Conservation (phyloP, 2,113 vertebrate genomes). For the Pterophyllum scalare region DNA sequence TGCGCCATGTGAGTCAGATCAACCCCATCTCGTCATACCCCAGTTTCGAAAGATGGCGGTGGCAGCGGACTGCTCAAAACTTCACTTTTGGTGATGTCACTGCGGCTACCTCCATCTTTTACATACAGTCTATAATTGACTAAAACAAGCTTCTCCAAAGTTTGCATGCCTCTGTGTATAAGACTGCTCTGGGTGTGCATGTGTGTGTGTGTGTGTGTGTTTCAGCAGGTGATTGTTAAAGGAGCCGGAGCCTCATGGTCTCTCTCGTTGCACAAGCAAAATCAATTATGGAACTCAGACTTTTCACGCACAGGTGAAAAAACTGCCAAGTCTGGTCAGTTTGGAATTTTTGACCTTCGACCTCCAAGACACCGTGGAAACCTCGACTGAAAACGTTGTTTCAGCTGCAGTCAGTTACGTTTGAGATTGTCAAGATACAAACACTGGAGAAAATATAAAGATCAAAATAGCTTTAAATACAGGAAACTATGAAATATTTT, state of each 20-base stretch:
- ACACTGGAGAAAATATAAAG: not conserved
- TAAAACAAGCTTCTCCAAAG: no score
- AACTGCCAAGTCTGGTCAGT: not conserved
- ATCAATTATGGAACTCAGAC: constrained; percentile 33
- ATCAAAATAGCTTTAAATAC: not conserved
- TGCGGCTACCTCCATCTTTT: no score
- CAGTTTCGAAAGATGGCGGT: not conserved
- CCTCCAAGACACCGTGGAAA: constrained; percentile 9
- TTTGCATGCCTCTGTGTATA: no score
- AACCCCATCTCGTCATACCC: not conserved
- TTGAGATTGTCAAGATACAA: not conserved
- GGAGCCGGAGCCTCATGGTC: constrained; percentile 1
- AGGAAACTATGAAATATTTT: not conserved
- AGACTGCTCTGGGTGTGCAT: not conserved
- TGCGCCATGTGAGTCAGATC: not conserved
- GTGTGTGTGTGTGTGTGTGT: not conserved
- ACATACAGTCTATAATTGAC: no score
- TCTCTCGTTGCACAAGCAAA: constrained; percentile 45
- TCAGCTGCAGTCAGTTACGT: not conserved
- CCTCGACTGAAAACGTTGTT: not conserved
- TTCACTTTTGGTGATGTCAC: no score
- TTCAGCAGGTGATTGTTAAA: constrained; percentile 25
- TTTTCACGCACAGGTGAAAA: not conserved
- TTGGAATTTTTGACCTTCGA: constrained; percentile 42
- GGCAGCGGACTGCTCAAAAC: no score